Percentiles rank a stretch among this genome's conserved stretches.
These are phyloP conservation scores for Xiphophorus maculatus DNA, from an alignment of 2,113 vertebrate genomes.

Conservation along the genomic window DNA sequence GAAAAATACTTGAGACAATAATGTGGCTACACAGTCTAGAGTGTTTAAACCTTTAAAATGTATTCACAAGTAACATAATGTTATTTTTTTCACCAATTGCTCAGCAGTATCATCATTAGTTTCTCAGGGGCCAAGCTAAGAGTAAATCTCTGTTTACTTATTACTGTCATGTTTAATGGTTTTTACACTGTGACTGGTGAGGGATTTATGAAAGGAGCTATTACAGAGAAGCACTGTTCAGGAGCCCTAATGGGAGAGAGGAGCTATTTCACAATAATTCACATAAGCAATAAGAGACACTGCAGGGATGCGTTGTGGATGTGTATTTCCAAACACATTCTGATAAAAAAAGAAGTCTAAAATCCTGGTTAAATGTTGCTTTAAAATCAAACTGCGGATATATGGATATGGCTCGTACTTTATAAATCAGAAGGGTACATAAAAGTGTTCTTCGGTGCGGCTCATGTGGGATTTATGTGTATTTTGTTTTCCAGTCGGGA, in stretches of 20 bases:
- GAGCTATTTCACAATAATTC: conserved; percentile 26
- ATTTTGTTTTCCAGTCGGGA: too few relatives aligned
- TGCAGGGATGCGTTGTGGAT: not conserved
- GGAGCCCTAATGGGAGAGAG: conserved; percentile 13
- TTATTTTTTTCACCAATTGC: conserved; percentile 50
- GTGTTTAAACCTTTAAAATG: conserved; percentile 7
- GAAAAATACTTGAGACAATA: not conserved
- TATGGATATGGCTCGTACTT: not conserved
- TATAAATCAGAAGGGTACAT: not conserved
- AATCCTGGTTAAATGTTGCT: not conserved
- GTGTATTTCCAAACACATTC: not conserved
- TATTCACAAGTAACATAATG: conserved; percentile 30
- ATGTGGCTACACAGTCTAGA: not conserved
- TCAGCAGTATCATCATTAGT: conserved; percentile 52
- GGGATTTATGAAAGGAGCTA: conserved; percentile 32
- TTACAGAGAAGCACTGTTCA: conserved; percentile 21
- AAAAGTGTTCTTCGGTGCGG: too few relatives aligned
- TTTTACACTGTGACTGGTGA: conserved; percentile 40
- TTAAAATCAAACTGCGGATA: not conserved
- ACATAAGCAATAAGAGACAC: conserved; percentile 9
- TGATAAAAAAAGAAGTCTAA: not conserved
- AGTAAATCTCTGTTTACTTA: conserved; percentile 36
- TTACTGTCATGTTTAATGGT: conserved; percentile 34
- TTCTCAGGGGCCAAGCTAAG: conserved; percentile 26
- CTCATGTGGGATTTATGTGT: too few relatives aligned